Evolutionary conservation across 1,140 invertebrate species (phyloP).

Genomic region (Trichonephila clavata): DNA sequence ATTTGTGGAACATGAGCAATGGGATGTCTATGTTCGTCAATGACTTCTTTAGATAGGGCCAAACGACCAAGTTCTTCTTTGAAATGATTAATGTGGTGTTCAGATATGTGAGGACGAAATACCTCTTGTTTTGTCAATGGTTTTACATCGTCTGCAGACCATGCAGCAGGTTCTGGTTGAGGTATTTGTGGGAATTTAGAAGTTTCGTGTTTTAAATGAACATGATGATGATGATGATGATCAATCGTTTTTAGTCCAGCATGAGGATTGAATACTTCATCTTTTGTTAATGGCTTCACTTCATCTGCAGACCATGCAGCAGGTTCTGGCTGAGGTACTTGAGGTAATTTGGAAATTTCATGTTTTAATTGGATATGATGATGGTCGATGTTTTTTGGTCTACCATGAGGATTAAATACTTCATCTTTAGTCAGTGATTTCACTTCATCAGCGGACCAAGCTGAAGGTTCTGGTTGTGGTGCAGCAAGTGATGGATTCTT

Average conservation of each 20-base stretch:
- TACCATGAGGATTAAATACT: constrained; percentile 10
- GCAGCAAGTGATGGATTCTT: not conserved
- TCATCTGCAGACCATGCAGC: constrained; percentile 38
- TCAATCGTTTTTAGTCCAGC: not conserved
- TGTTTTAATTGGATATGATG: not conserved
- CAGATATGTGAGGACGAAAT: not conserved
- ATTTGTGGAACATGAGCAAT: not conserved
- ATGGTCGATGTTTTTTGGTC: not conserved
- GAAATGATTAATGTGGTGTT: not conserved
- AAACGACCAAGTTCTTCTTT: constrained; percentile 2
- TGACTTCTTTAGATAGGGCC: not conserved
- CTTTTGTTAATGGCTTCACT: not conserved
- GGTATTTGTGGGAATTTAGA: not conserved
- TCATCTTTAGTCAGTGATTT: constrained; percentile 50
- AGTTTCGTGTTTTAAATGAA: not conserved
- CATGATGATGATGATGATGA: not conserved
- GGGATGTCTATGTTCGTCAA: not conserved
- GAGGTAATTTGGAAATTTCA: not conserved
- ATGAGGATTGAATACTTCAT: not conserved
- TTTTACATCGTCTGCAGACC: constrained; percentile 60
- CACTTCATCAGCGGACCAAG: constrained; percentile 43
- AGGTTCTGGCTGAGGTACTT: constrained; percentile 11
- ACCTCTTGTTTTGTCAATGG: constrained; percentile 49
- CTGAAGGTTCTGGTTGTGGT: constrained; percentile 34
- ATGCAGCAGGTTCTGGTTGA: constrained; percentile 57